A percentile compares a stretch with the other conserved stretches of the same genome.
phyloP scores from a whole-genome alignment of 2,888 invertebrate species.

The Eurytoma adleriae region DNA sequence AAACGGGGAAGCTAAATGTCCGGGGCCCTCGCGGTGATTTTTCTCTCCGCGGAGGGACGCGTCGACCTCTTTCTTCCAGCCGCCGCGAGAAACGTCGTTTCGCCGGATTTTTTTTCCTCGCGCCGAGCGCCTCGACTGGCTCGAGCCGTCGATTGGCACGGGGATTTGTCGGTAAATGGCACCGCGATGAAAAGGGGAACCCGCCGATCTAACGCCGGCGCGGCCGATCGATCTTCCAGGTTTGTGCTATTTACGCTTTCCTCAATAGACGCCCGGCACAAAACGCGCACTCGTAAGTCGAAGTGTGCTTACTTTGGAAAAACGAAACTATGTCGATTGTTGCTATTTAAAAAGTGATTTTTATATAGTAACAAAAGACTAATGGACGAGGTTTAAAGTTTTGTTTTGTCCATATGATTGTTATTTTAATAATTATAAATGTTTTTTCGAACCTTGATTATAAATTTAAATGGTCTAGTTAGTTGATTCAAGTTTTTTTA shows the following conservation, averaged over 20 bases:
- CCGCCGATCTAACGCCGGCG: slow-evolving; percentile 1
- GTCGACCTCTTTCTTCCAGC: neutral
- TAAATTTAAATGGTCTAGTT: no score
- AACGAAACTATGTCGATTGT: neutral
- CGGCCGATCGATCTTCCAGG: neutral
- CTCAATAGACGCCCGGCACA: neutral
- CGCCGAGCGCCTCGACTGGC: neutral
- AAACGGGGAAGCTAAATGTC: slow-evolving; percentile 1
- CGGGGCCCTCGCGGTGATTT: neutral
- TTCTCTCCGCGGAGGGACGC: neutral
- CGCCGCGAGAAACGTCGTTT: neutral
- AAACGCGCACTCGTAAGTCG: neutral
- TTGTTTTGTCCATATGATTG: no score
- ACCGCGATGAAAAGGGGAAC: neutral
- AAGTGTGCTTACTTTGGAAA: neutral
- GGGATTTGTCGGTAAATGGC: neutral
- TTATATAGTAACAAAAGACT: no score
- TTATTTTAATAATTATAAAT: no score
- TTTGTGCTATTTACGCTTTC: slow-evolving; percentile 9
- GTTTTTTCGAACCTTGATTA: no score
- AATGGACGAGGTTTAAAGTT: no score
- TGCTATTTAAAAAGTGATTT: no score
- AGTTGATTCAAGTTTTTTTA: no score
- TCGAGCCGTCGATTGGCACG: neutral
- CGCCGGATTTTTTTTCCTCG: neutral